Evolutionary conservation across 64 coral and sea anemone species (phyloP).

Genomic region (Orbicella faveolata): DNA sequence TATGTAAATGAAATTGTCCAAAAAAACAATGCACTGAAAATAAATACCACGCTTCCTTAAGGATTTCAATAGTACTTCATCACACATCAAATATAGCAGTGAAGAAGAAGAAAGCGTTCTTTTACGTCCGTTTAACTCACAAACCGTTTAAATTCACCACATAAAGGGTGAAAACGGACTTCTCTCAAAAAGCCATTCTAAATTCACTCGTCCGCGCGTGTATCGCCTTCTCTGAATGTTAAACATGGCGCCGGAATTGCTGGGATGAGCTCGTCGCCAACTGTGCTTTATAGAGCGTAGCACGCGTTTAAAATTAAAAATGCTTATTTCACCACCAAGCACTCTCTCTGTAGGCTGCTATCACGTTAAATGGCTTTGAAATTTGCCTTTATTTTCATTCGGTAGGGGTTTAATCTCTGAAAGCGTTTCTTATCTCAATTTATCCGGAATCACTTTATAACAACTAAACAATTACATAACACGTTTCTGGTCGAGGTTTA

Average conservation of each 20-base stretch:
- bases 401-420: conserved; percentile 2
- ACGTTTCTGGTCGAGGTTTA: conserved; percentile 22
- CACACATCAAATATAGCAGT: conserved; percentile 50
- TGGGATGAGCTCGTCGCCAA: neutral
- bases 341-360: neutral
- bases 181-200: conserved; percentile 12
- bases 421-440: neutral
- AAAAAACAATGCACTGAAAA: conserved; percentile 58
- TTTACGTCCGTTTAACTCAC: neutral
- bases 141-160: conserved; percentile 7
- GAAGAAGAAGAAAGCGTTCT: conserved; percentile 24
- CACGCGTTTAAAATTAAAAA: conserved; percentile 16
- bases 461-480: conserved; percentile 30
- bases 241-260: neutral
- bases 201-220: neutral
- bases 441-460: conserved; percentile 23
- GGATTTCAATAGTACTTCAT: conserved; percentile 39
- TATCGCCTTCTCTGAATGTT: neutral
- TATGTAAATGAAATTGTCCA: conserved; percentile 87
- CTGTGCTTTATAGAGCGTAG: neutral
- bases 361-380: conserved; percentile 6
- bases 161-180: neutral
- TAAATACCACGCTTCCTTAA: conserved; percentile 63
- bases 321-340: conserved; percentile 14
- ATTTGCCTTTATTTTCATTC: conserved; percentile 10